Conservation (phyloP, 2,113 vertebrate genomes). For the Chaetops frenatus region DNA sequence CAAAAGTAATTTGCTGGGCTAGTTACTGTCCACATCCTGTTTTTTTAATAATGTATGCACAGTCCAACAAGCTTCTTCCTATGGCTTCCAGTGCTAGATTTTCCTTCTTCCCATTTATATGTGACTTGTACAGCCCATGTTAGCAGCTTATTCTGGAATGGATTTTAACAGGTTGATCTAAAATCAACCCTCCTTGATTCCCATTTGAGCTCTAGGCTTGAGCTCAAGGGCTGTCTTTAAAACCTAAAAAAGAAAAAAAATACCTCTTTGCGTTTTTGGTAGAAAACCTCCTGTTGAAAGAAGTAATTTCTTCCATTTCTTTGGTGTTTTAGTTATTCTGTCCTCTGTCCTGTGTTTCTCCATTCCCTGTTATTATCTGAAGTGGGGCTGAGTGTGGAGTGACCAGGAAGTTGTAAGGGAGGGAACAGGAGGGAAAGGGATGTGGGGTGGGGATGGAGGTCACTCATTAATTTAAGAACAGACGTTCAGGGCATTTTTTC, state of each 20-base stretch:
- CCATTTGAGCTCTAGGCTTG: background rate
- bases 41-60: background rate
- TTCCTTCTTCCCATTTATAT: background rate
- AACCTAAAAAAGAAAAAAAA: background rate
- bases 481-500: accelerated
- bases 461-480: background rate
- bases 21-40: background rate
- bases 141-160: background rate
- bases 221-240: background rate
- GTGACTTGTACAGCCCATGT: background rate
- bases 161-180: background rate
- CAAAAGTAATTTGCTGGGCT: background rate
- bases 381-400: background rate
- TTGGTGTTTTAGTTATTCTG: background rate
- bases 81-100: background rate
- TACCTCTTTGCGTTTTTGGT: background rate
- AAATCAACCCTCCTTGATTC: background rate
- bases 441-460: accelerated
- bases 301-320: background rate
- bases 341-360: background rate
- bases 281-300: background rate
- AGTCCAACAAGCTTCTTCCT: background rate
- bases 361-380: background rate
- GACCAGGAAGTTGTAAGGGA: background rate
- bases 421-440: background rate